A percentile compares a stretch with the other conserved stretches of the same genome.
Evolutionary conservation across 2,113 vertebrate species (phyloP).

Genomic region (Dinomys branickii): DNA sequence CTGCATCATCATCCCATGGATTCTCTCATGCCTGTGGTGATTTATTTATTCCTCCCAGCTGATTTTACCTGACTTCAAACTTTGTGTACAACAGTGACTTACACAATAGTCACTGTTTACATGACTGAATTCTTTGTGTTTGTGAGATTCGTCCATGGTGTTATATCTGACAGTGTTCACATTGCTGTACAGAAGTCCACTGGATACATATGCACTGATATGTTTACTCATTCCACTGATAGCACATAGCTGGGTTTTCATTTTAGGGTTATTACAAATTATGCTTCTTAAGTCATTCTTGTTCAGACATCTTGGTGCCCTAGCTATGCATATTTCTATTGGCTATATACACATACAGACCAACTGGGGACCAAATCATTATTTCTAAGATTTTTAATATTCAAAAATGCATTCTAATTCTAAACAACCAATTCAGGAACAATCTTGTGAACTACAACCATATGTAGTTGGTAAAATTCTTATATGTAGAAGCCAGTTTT

Average conservation of each 20-base stretch:
- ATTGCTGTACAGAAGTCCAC: background rate
- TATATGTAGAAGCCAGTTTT: background rate
- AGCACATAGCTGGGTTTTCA: background rate
- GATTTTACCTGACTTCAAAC: background rate
- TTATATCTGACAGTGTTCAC: background rate
- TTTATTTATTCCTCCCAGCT: background rate
- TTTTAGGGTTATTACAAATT: background rate
- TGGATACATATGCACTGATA: background rate
- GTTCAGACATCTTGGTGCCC: background rate
- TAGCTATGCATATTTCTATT: background rate
- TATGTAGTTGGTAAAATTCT: background rate
- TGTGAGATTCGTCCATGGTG: background rate
- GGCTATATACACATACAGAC: background rate
- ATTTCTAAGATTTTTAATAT: constrained; percentile 6
- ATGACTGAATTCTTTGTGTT: background rate
- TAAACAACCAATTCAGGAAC: background rate
- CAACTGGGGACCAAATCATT: background rate
- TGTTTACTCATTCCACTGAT: background rate
- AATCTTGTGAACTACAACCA: background rate
- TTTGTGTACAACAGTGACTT: background rate
- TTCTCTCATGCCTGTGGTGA: rapidly evolving
- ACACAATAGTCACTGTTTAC: rapidly evolving
- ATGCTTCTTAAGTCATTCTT: background rate
- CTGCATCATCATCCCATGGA: background rate
- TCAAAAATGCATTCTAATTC: constrained; percentile 17